Percentiles rank a stretch among this genome's conserved stretches.
Evolutionary conservation across 2,113 vertebrate genomes (phyloP).

Genomic region (Coracopsis vasa): DNA sequence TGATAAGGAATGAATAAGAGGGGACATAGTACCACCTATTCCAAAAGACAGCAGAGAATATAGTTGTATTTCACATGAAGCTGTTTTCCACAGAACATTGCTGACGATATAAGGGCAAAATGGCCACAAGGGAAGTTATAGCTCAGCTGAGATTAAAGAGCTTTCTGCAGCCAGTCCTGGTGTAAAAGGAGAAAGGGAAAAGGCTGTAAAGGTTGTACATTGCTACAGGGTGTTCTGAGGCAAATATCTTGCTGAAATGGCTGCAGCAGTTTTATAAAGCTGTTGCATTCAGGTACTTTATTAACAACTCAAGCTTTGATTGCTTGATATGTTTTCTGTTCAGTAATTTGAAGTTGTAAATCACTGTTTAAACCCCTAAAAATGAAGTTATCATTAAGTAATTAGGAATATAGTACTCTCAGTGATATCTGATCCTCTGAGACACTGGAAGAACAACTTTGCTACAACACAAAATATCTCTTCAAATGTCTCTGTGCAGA

Average conservation of each 20-base stretch:
- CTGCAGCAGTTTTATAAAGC: background rate
- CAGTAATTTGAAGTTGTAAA: slow-evolving; percentile 39
- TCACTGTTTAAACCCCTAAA: slow-evolving; percentile 54
- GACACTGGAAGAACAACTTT: slow-evolving; percentile 28
- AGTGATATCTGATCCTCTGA: slow-evolving; percentile 16
- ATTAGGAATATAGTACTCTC: slow-evolving; percentile 46
- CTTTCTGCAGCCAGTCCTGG: background rate
- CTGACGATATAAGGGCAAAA: background rate
- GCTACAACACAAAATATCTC: background rate
- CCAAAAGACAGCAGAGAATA: background rate
- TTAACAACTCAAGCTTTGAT: slow-evolving; percentile 29
- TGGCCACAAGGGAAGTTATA: accelerated
- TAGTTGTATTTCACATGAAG: background rate
- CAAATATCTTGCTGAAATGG: background rate
- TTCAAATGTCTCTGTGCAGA: background rate
- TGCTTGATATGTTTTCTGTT: slow-evolving; percentile 53
- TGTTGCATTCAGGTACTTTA: background rate
- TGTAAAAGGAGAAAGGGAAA: background rate
- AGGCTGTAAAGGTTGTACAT: background rate
- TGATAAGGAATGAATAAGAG: background rate
- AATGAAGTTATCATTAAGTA: slow-evolving; percentile 51
- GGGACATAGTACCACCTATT: background rate
- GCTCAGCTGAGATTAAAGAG: background rate
- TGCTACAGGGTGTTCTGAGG: background rate
- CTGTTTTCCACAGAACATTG: background rate